Evolutionary conservation across 2,888 invertebrate genomes (phyloP), one percentile per base, ranked within the genome.

Genomic region (Ommatoiulus sabulosus): DNA sequence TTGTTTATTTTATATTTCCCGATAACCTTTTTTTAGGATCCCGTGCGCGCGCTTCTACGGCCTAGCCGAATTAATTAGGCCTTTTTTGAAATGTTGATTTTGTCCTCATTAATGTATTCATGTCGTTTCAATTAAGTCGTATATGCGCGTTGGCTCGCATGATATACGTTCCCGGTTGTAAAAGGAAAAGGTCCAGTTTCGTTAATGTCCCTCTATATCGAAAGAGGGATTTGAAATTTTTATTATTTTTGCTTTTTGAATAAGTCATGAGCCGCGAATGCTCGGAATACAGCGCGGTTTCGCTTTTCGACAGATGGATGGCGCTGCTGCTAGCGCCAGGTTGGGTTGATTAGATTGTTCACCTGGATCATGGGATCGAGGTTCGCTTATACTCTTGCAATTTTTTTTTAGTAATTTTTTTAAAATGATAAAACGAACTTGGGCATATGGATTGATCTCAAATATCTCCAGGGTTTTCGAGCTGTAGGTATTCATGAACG

Each of bases 1-100:
- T 72, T 72, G 20, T 72, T 72, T 72, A 24, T 72, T 72, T 72
- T 72, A 72, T 72, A 24, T 72, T 72, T 10, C 72, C 72, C 72
- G 72, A 72, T 72, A 72, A 72, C 72, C 72, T 72, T 72, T 72
- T 63, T 72, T 72, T 72, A 72, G 72, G 72, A 72, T 72, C 72
- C 72, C 20, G 72, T 24, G 72, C 24, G 63, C 63, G 72, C 24
- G 63, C 63, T 5, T 20, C n/a, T 72, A 7, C 72, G 72, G 24
- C 20, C 72, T 0, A 6, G 72, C 72, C 6, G 72, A 72, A 72
- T 72, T 72, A 72, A 72, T 72, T 72, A 72, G 72, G 72, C 72
- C 20, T 72, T 52, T 48, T 52, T 72, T 72, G 72, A 72, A 72
- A 72, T 72, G 72, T 72, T 72, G 72, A 72, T 72, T 72, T 72